Conservation (phyloP, 2,888 invertebrate genomes). For the Disparrhopalites patrizii region DNA sequence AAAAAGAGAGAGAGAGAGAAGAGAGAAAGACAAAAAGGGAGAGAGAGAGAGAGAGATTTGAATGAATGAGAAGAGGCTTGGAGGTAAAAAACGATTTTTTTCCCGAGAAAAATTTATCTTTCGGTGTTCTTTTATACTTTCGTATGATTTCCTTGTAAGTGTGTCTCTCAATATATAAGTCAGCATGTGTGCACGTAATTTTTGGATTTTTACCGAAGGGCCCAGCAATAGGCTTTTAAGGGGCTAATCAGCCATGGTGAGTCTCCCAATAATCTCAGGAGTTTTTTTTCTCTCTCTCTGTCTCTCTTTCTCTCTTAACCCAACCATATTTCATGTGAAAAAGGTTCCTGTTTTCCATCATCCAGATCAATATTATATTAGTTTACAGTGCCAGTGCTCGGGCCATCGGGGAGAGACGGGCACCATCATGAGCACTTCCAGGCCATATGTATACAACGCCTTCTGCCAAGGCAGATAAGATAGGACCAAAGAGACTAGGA, state of each 20-base stretch:
- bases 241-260: no score
- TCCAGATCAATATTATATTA: conserved; percentile 6
- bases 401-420: no score
- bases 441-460: no score
- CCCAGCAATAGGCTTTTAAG: no score
- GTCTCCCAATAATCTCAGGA: background rate
- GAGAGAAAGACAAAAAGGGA: background rate
- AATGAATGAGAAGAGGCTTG: background rate
- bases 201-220: no score
- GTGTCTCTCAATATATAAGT: background rate
- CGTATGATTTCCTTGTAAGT: background rate
- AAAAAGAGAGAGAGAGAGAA: background rate
- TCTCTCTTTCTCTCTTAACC: background rate
- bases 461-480: background rate
- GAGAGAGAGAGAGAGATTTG: background rate
- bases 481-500: background rate
- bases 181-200: no score
- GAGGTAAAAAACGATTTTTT: background rate
- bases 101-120: no score
- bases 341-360: conserved; percentile 1
- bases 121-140: no score
- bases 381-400: no score
- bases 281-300: background rate
- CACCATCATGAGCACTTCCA: no score
- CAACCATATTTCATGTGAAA: background rate